Evolutionary conservation across 2,888 invertebrate genomes (phyloP), one percentile per base, ranked within the genome.

Genomic region (Ormyrus labotus): DNA sequence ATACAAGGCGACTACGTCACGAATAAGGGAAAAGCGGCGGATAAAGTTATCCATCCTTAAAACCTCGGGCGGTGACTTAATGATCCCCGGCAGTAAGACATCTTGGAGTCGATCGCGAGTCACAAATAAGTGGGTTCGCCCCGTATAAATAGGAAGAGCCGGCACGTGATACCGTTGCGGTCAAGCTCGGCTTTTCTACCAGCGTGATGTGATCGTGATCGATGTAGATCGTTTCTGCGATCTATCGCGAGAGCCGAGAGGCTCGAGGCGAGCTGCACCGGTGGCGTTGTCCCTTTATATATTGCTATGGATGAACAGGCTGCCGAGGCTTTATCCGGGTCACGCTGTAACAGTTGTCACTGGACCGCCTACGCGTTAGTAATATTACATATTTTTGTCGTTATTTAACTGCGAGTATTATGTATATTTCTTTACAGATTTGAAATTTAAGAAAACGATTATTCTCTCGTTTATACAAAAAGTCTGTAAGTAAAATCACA

Each of bases 141-240:
- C 55, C 11, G n/a, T 73, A 84, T 83, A 84, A 85, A 85, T 83
- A 84, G 84, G 82, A 83, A 83, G 80, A 82, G 78, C 79, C 79
- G 73, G 69, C 58, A 67, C 19, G 82, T 81, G 84, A 83, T 87
- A 87, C 87, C 86, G 86, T 87, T 87, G 86, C 81, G 84, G 83
- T 79, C 82, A 80, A 80, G 76, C 80, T 60, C 48, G 34, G 10
- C 47, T 5, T 13, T 61, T n/a, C 5, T 13, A 50, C 68, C 68
- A 63, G 51, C 34, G 19, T 87, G 88, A 87, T 84, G 87, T 85
- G 88, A 89, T 89, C 89, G 88, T 89, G 89, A 89, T 89, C 88
- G 89, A 89, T 89, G 87, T 87, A 88, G 88, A 89, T 89, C 88
- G 84, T 85, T 87, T 84, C 83, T 85, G 84, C 86, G 85, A 85